phyloP scores from a whole-genome alignment of 2,113 vertebrate genomes.

The Salvelinus alpinus region DNA sequence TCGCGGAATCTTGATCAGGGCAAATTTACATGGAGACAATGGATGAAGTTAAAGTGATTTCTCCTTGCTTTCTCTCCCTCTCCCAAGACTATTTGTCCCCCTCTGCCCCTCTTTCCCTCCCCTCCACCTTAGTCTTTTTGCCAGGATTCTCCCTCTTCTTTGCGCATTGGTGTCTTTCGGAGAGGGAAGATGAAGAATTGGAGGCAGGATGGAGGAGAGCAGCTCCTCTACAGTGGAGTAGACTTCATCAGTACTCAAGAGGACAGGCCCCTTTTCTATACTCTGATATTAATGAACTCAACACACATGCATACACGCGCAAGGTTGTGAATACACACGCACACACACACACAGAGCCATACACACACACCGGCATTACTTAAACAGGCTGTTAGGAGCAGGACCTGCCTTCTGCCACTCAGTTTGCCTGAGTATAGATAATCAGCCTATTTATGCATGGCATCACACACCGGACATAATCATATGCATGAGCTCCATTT shows the following conservation, averaged over 20 bases:
- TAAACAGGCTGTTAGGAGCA: constrained; percentile 35
- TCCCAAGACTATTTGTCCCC: constrained; percentile 12
- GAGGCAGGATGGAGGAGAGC: constrained; percentile 35
- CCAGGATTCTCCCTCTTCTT: constrained; percentile 38
- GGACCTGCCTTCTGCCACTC: constrained; percentile 21
- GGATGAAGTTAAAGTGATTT: constrained; percentile 66
- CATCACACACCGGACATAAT: neutral
- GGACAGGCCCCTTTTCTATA: constrained; percentile 32
- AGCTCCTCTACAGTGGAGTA: constrained; percentile 57
- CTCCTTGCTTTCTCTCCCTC: constrained; percentile 40
- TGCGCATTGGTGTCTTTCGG: constrained; percentile 47
- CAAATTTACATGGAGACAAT: constrained; percentile 79
- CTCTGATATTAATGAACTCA: constrained; percentile 49
- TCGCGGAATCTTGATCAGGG: constrained; percentile 76
- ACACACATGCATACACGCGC: neutral
- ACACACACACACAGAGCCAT: neutral
- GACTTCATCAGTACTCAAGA: constrained; percentile 66
- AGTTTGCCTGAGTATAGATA: constrained; percentile 31
- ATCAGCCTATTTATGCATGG: constrained; percentile 8
- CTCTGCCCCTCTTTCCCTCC: constrained; percentile 48
- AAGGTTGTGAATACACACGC: too few relatives aligned
- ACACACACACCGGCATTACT: constrained; percentile 13
- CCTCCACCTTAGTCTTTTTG: constrained; percentile 35
- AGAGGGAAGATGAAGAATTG: constrained; percentile 55
- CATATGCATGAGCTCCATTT: constrained; percentile 23